These are phyloP conservation scores for Cheilosia variabilis DNA, from an alignment of 2,888 invertebrate genomes.

Conservation along the genomic window DNA sequence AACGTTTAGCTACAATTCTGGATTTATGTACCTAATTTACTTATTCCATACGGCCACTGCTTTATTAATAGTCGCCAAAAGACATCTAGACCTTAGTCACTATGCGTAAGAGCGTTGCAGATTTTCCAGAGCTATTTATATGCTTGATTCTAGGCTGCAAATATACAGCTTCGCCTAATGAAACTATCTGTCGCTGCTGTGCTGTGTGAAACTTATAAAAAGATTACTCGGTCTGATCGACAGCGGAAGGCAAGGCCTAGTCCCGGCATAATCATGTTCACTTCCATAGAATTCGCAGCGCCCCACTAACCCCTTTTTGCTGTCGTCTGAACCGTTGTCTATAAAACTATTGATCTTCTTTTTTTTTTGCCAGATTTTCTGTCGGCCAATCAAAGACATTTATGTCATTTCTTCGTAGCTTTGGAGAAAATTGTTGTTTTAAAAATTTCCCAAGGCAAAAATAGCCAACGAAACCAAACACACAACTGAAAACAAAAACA, in stretches of 20 bases:
- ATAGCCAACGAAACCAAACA: constrained; percentile 48
- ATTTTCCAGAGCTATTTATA: constrained; percentile 60
- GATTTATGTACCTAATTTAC: background rate
- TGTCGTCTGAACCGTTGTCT: constrained; percentile 10
- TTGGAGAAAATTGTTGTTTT: constrained; percentile 61
- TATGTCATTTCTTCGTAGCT: constrained; percentile 30
- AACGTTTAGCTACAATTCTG: background rate
- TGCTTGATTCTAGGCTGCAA: constrained; percentile 23
- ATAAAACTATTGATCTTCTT: constrained; percentile 19
- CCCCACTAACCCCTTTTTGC: constrained; percentile 46
- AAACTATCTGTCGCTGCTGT: constrained; percentile 7
- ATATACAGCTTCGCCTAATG: constrained; percentile 12
- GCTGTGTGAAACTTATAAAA: background rate
- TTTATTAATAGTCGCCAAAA: constrained; percentile 34
- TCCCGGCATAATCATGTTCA: constrained; percentile 36
- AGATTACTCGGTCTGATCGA: constrained; percentile 3
- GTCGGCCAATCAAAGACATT: constrained; percentile 41
- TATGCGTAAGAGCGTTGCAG: constrained; percentile 45
- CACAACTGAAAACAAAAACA: constrained; percentile 23
- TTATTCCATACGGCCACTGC: constrained; percentile 17
- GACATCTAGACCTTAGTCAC: constrained; percentile 29
- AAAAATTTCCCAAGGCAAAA: constrained; percentile 47
- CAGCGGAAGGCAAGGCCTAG: constrained; percentile 27
- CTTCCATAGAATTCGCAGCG: constrained; percentile 34
- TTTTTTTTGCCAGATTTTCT: constrained; percentile 35